phyloP scores from a whole-genome alignment of 2,113 vertebrate species.

The Gavia stellata region DNA sequence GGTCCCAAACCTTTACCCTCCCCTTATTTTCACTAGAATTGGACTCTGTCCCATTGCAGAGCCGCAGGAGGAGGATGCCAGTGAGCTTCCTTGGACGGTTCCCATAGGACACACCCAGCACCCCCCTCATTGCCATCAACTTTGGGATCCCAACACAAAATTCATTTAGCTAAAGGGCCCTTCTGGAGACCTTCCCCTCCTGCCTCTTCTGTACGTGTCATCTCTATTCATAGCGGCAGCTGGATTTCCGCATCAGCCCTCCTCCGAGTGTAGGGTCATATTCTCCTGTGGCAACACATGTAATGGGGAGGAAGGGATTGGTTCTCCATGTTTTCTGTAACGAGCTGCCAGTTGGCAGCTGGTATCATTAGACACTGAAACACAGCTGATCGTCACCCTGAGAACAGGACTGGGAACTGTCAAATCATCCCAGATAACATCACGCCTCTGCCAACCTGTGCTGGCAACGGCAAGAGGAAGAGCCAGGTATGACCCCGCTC shows the following conservation, averaged over 20 bases:
- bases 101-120: neutral
- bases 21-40: neutral
- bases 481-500: neutral
- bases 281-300: neutral
- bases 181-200: neutral
- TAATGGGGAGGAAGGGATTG: too few species aligned
- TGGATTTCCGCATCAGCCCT: neutral
- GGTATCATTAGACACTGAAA: neutral
- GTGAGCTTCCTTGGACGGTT: neutral
- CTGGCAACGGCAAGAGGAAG: neutral
- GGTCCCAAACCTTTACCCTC: neutral
- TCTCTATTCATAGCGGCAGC: neutral
- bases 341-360: neutral
- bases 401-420: neutral
- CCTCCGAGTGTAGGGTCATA: accelerated
- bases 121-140: accelerated
- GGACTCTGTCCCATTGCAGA: accelerated
- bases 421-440: neutral
- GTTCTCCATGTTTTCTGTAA: neutral
- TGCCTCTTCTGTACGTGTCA: accelerated
- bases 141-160: neutral
- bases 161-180: too few species aligned
- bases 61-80: neutral
- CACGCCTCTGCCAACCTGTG: neutral
- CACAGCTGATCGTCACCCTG: neutral